A percentile compares a stretch with the other conserved stretches of the same genome.
phyloP scores from a whole-genome alignment of 1,140 invertebrate species.

The Tenebrio molitor region DNA sequence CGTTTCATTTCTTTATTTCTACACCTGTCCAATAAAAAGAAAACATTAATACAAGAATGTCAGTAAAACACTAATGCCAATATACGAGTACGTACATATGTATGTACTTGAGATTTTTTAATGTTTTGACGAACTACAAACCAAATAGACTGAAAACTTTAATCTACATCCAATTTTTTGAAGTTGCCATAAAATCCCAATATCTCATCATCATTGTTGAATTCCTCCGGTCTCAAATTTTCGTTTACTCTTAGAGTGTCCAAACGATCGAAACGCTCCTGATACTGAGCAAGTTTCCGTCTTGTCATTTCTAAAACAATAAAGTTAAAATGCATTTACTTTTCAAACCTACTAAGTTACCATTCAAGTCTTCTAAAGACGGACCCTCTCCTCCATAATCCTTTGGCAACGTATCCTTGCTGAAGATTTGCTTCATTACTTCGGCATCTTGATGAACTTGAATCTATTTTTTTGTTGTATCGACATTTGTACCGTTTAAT shows the following conservation, averaged over 20 bases:
- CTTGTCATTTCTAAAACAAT: conserved; percentile 5
- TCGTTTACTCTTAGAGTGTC: not conserved
- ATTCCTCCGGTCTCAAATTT: not conserved
- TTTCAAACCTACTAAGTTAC: not conserved
- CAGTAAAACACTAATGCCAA: too few relatives aligned
- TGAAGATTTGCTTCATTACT: not conserved
- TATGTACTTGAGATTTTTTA: too few relatives aligned
- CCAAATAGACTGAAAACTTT: not conserved
- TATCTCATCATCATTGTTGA: conserved; percentile 6
- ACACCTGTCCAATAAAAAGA: too few relatives aligned
- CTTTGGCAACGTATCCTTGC: not conserved
- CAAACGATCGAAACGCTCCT: not conserved
- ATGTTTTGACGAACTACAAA: too few relatives aligned
- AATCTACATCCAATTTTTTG: conserved; percentile 15
- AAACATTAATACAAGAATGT: too few relatives aligned
- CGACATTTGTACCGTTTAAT: not conserved
- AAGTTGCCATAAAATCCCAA: conserved; percentile 17
- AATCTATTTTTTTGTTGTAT: too few relatives aligned
- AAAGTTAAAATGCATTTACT: not conserved
- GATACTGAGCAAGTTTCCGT: not conserved
- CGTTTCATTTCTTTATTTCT: too few relatives aligned
- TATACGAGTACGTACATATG: too few relatives aligned
- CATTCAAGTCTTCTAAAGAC: conserved; percentile 19
- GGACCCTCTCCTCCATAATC: not conserved
- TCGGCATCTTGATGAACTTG: not conserved